These are phyloP conservation scores for Bombus waltoni DNA, from an alignment of 1,140 invertebrate species.

Conservation along the genomic window DNA sequence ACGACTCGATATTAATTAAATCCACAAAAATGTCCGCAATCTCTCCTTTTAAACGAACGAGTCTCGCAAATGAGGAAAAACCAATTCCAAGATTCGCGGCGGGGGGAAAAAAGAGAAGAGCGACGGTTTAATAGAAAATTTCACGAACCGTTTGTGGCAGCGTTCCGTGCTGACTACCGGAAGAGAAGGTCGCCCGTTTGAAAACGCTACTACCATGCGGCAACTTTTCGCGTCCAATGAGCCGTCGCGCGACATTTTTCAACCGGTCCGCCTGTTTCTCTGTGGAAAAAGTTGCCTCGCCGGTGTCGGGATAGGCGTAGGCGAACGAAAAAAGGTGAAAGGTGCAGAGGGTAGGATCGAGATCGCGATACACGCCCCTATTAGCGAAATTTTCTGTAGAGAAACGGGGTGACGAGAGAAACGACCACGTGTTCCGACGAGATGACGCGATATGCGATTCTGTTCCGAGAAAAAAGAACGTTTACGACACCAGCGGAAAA, in stretches of 20 bases:
- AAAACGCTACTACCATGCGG: not conserved
- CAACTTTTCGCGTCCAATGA: not conserved
- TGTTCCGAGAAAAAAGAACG: not conserved
- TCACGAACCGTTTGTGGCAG: not conserved
- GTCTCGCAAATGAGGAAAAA: not conserved
- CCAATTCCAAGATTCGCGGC: not conserved
- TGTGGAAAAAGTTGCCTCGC: not conserved
- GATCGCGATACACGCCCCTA: conserved; percentile 25
- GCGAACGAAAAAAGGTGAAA: not conserved
- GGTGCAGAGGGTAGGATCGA: conserved; percentile 21
- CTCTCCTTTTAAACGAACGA: not conserved
- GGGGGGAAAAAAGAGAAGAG: not conserved
- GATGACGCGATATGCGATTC: not conserved
- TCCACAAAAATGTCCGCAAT: not conserved
- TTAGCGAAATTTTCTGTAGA: not conserved
- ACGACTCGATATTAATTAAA: not conserved
- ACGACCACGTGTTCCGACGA: conserved; percentile 3
- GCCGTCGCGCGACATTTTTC: conserved; percentile 27
- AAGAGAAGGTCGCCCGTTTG: not conserved
- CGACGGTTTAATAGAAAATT: conserved; percentile 5
- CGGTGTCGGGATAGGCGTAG: conserved; percentile 12
- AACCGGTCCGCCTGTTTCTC: not conserved
- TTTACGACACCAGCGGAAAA: not conserved
- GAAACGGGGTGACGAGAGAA: not conserved
- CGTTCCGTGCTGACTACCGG: not conserved